A percentile compares a stretch with the other conserved stretches of the same genome.
These are phyloP conservation scores for Himalopsyche japonica DNA, from an alignment of 2,888 invertebrate species.

Conservation along the genomic window DNA sequence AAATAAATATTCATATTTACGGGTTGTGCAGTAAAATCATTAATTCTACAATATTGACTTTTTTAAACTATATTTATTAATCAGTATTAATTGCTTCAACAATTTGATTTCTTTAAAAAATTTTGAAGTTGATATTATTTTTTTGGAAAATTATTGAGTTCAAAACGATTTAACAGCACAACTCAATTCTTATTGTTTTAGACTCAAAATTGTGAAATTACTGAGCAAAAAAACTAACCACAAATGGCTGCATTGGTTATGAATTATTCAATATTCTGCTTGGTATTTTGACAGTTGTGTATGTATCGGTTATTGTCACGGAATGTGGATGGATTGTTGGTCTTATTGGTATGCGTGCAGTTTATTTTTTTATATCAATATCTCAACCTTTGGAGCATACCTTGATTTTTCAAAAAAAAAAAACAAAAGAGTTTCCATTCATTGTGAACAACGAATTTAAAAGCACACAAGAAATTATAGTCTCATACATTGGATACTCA, in stretches of 20 bases:
- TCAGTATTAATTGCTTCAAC: no score
- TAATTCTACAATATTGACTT: background rate
- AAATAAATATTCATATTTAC: background rate
- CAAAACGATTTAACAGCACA: background rate
- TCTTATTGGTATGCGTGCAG: conserved; percentile 24
- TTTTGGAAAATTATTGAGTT: no score
- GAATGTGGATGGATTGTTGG: conserved; percentile 21
- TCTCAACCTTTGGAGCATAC: background rate
- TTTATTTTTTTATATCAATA: conserved; percentile 6
- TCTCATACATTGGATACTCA: no score
- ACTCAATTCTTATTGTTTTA: background rate
- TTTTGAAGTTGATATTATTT: no score
- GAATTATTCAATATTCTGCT: background rate
- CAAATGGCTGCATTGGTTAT: background rate
- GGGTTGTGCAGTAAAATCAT: background rate
- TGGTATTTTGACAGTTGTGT: background rate
- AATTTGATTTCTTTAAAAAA: no score
- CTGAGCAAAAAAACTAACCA: background rate
- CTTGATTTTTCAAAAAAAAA: background rate
- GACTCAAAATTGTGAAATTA: background rate
- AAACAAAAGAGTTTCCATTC: no score
- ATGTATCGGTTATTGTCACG: conserved; percentile 15
- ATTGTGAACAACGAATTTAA: no score
- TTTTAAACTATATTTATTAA: no score
- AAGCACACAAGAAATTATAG: no score